Percentiles rank a stretch among this genome's conserved stretches.
phyloP scores from a whole-genome alignment of 2,113 vertebrate genomes.

The Xiphophorus hellerii region DNA sequence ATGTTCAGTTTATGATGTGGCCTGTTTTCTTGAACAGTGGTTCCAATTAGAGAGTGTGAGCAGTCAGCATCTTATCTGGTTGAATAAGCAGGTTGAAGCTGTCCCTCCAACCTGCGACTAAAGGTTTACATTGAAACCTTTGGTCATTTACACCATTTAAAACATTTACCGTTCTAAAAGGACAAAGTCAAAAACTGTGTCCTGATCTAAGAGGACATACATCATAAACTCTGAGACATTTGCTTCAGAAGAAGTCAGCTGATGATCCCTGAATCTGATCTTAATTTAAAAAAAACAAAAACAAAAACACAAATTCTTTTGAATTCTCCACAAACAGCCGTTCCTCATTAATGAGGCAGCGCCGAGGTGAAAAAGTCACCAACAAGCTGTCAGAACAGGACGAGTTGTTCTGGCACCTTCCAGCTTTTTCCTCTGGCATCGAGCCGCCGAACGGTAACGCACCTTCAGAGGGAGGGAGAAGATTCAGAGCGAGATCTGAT shows the following conservation, averaged over 20 bases:
- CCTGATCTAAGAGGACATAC: not conserved
- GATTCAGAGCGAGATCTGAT: slow-evolving; percentile 52
- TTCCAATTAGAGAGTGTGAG: not conserved
- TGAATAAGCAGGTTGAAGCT: no score
- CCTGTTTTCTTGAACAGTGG: not conserved
- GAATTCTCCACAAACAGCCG: not conserved
- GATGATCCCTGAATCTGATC: not conserved
- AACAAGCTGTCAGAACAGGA: not conserved
- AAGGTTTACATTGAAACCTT: not conserved
- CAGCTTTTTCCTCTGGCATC: slow-evolving; percentile 5
- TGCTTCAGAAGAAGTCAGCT: not conserved
- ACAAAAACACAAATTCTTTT: no score
- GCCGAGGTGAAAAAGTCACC: not conserved
- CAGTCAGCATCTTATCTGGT: not conserved
- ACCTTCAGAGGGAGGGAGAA: slow-evolving; percentile 19
- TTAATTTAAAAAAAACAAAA: not conserved
- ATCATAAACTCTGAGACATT: not conserved
- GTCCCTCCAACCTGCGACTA: no score
- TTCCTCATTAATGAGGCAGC: not conserved
- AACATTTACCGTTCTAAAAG: no score
- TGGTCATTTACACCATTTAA: not conserved
- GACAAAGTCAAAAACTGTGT: not conserved
- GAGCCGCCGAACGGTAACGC: slow-evolving; percentile 34
- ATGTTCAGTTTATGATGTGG: not conserved
- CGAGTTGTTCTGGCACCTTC: slow-evolving; percentile 2